Evolutionary conservation across 2,888 invertebrate genomes (phyloP).

Genomic region (Caenorhabditis drosophilae): DNA sequence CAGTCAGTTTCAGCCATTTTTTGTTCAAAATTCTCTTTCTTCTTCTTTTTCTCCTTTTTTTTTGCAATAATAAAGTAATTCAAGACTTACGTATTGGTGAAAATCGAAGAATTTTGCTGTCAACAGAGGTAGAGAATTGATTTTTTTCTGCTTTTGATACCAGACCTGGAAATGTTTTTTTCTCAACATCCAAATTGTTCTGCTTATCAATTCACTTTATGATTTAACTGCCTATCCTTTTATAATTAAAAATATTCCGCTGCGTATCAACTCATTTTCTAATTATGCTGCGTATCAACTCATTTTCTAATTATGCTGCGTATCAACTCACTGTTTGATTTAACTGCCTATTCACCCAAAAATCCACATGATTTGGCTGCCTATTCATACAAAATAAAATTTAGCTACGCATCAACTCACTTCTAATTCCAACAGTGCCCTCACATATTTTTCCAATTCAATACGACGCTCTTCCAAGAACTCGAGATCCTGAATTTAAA

Average conservation of each 20-base stretch:
- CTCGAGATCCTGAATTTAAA: slow-evolving; percentile 75
- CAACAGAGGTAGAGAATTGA: slow-evolving; percentile 44
- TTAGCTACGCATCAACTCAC: no score
- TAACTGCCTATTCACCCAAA: no score
- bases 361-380: no score
- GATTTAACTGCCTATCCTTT: no score
- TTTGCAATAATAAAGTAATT: slow-evolving; percentile 11
- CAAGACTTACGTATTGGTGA: slow-evolving; percentile 77
- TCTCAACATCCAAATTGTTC: no score
- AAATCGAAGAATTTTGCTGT: slow-evolving; percentile 86
- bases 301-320: no score
- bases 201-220: neutral
- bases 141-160: slow-evolving; percentile 46
- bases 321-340: no score
- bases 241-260: no score
- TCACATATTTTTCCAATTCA: slow-evolving; percentile 82
- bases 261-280: no score
- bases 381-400: no score
- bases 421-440: slow-evolving; percentile 73
- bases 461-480: slow-evolving; percentile 85
- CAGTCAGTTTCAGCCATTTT: neutral
- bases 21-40: no score
- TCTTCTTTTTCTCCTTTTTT: neutral
- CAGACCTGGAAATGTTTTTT: slow-evolving; percentile 20
- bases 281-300: no score